phyloP scores from a whole-genome alignment of 2,797 vertebrate genomes.

The Phyllotis vaccarum region DNA sequence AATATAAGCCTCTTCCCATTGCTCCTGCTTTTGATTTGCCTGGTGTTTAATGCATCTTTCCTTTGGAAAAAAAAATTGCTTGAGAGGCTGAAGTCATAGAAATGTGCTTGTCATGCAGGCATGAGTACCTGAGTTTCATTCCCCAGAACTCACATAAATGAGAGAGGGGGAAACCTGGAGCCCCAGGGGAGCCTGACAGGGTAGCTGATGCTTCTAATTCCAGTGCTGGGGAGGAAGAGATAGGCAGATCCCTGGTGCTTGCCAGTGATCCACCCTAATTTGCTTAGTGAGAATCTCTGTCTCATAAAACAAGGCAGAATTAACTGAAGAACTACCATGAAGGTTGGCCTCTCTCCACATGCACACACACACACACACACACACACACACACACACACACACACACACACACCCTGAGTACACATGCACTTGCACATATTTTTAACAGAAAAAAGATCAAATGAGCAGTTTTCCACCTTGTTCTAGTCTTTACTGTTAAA shows the following conservation, averaged over 20 bases:
- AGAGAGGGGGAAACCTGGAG: background rate
- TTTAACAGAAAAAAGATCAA: background rate
- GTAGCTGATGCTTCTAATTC: background rate
- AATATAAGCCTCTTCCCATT: background rate
- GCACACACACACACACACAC: background rate
- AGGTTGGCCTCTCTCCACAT: background rate
- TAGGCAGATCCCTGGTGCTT: background rate
- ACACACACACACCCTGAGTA: background rate
- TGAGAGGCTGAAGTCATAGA: accelerated
- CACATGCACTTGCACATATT: background rate
- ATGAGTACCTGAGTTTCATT: background rate
- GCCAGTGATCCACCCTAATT: background rate
- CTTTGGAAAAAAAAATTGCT: background rate
- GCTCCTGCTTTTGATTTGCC: background rate
- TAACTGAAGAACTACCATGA: background rate
- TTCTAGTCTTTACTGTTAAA: background rate
- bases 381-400: background rate
- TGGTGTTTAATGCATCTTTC: background rate
- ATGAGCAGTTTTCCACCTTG: background rate
- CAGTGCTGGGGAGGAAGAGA: background rate
- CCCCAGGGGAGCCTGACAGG: no score
- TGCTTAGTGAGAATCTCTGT: background rate
- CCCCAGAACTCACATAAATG: background rate
- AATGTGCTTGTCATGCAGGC: background rate
- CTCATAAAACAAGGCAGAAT: background rate